These are phyloP conservation scores for Aphidius ervi DNA, from an alignment of 1,140 invertebrate species.

Conservation along the genomic window DNA sequence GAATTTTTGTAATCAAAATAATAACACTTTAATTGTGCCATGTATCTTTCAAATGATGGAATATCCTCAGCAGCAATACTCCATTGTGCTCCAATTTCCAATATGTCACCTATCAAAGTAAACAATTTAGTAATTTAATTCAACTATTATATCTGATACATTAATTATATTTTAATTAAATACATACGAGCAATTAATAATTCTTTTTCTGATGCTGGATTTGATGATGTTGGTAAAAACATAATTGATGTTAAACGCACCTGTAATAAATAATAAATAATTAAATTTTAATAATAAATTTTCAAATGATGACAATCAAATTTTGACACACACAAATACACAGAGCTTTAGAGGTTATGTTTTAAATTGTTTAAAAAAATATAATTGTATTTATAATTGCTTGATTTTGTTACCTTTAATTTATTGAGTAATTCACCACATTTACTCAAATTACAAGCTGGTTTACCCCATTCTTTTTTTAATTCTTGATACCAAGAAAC, in stretches of 20 bases:
- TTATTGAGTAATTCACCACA: slow-evolving; percentile 69
- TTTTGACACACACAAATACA: slow-evolving; percentile 32
- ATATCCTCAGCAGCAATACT: slow-evolving; percentile 89
- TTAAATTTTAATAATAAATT: slow-evolving; percentile 20
- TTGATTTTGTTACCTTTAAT: slow-evolving; percentile 60
- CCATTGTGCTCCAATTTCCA: slow-evolving; percentile 96
- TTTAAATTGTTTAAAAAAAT: slow-evolving; percentile 19
- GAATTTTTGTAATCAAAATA: slow-evolving; percentile 94
- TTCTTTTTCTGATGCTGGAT: slow-evolving; percentile 77
- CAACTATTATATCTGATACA: no score
- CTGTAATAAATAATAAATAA: slow-evolving; percentile 52
- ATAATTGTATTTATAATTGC: slow-evolving; percentile 3
- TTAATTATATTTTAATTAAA: slow-evolving; percentile 1
- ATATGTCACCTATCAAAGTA: slow-evolving; percentile 66
- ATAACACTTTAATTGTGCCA: slow-evolving; percentile 95
- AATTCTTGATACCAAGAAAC: slow-evolving; percentile 67
- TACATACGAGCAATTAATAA: slow-evolving; percentile 76
- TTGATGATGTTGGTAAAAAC: slow-evolving; percentile 82
- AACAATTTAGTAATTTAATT: no score
- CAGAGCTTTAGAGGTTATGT: slow-evolving; percentile 30
- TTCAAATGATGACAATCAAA: slow-evolving; percentile 41
- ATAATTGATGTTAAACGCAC: slow-evolving; percentile 77
- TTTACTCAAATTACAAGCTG: slow-evolving; percentile 65
- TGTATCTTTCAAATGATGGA: slow-evolving; percentile 91
- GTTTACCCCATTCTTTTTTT: slow-evolving; percentile 69